Base-by-base conservation (phyloP, 2,113 vertebrate genomes). In the Lophotis ruficrista region DNA sequence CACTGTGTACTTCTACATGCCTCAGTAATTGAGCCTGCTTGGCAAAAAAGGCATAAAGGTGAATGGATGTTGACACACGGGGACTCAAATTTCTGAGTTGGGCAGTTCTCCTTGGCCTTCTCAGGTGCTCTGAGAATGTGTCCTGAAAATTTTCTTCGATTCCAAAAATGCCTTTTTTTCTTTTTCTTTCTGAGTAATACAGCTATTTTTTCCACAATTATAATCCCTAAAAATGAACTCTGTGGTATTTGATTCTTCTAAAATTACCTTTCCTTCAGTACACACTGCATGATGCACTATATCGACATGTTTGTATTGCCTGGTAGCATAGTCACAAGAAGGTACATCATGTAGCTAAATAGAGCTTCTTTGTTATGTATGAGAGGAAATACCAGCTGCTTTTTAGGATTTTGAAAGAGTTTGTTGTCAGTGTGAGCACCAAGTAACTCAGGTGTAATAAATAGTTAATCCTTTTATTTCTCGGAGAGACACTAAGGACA, bases 241-340 rank as follows among this genome's bases (percentile, higher is more conserved):
- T n/a, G 0, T 28, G 16, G 3, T 66, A 50, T 58, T 60, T 70
- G 48, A 33, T 61, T 88, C 16, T 68, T 89, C 31, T n/a, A 28
- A 72, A 62, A 70, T 25, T 5, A 27, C 41, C 20, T 89, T 86
- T 54, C 10, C 38, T 90, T 87, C 10, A 38, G 22, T 33, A 25
- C 65, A 48, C 4, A 0, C 18, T 41, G 31, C 1, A 1, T 61
- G 54, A 45, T 77, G 14, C 27, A 17, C 25, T 53, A 0, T 69
- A 28, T 51, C 20, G 23, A 18, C 10, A 18, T 20, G 8, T 77
- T 71, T 69, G 25, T 56, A 19, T 77, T 47, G 41, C 45, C 30
- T 37, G 18, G 16, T 57, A 24, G 57, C 37, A 35, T 23, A 87
- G 17, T 27, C 76, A 56, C 47, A 62, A n/a, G 41, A 35, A 75